Evolutionary conservation across 1,140 invertebrate species (phyloP), one percentile per base, ranked within the genome.

Genomic region (Cydia fagiglandana): DNA sequence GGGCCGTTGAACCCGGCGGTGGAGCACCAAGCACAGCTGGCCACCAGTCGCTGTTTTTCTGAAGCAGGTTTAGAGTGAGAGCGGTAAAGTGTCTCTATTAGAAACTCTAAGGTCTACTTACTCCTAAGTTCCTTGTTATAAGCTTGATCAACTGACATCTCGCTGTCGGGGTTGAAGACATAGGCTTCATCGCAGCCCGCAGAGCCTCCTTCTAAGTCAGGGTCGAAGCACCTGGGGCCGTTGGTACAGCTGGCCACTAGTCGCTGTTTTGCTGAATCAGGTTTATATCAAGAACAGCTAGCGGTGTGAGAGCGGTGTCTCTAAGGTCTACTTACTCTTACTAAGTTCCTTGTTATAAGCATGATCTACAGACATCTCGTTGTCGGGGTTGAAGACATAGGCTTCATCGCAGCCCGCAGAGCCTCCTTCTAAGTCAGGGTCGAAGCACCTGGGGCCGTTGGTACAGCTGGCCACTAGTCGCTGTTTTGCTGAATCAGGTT

Each of bases 391-490:
- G 83, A 94, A 95, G 10, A 95, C 95, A 82, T 94, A 96, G 50
- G 95, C 92, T 78, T 96, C 94, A 15, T 94, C 93, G 89, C 97
- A 97, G 56, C 34, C 5, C 34, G 34, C 34, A 38, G 34, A 4
- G 34, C 34, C 34, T 38, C 34, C 6, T 34, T 34, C 30, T 83
- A 94, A 92, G 75, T 94, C 95, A 56, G 95, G 96, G 86, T 96
- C 94, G 86, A 96, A 97, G 93, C 96, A 97, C 81, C 95, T 93
- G 76, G 96, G 95, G 79, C 95, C 96, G 70, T 94, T 94, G 86
- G 97, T 97, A 93, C 98, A 99, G 76, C 96, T 95, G 4, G 96
- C 95, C 41, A 97, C 98, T 98, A 99, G 73, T 97, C 96, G 77
- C 96, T 96, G 95, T 94, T 92, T 98, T 98, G 77, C 95, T 95